Base-by-base conservation (phyloP, 2,888 invertebrate genomes). In the Eristalinus sepulchralis region DNA sequence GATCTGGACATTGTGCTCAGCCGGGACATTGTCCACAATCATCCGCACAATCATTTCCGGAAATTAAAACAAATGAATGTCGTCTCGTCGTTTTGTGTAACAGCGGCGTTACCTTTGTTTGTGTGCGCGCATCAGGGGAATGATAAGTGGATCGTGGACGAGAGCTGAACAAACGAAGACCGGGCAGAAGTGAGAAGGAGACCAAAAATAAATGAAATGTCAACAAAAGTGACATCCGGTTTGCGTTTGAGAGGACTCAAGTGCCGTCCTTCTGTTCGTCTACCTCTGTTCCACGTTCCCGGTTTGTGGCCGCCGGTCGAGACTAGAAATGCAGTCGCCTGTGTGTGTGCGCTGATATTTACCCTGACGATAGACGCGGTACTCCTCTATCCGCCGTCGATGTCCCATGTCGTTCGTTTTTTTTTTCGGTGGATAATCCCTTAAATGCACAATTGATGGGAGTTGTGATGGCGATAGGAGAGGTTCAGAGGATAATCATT, bases 161-260 rank as follows among this genome's bases (percentile, higher is more conserved):
- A 79, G 78, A 75, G 83, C 83, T 75, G 47, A 79, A 75, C 83
- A 83, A 83, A 86, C 78, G 60, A 70, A 70, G 39, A 81, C 81
- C 39, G 4, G 20, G 22, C 8, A 13, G 73, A 82, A 82, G 72
- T 17, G 33, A 55, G n/a, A 55, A 71, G 71, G 78, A 73, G 78
- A 83, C 86, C 73, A 63, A 68, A 79, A 86, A 73, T 86, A 86
- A 86, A 86, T 83, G 86, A 83, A 82, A 79, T 86, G 83, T 86
- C 86, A 86, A 86, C 86, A 86, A 82, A 86, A 83, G 77, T 86
- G 86, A 79, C 83, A 86, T 86, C 86, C 83, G 83, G 86, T 83
- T 86, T 86, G 86, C 70, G 73, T 73, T 73, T 70, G 68, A 57
- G 77, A 67, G 73, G 77, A 70, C 68, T 78, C 27, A 64, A 82